phyloP scores from a whole-genome alignment of 2,888 invertebrate genomes.

The Drosophila mimica region DNA sequence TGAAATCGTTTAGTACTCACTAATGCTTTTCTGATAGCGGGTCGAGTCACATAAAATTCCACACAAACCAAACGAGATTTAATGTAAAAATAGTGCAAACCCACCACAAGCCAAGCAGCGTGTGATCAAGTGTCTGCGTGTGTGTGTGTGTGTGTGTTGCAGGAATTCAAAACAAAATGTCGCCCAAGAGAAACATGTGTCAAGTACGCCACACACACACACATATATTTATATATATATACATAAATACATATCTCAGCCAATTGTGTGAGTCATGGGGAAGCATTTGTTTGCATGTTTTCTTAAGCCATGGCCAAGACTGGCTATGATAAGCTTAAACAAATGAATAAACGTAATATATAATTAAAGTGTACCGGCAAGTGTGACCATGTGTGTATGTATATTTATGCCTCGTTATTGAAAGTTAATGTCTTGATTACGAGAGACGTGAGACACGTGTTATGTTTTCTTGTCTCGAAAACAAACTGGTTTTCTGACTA shows the following conservation, averaged over 20 bases:
- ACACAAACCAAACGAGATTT: slow-evolving; percentile 26
- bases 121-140: slow-evolving; percentile 1
- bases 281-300: background rate
- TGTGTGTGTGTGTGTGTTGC: background rate
- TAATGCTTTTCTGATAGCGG: slow-evolving; percentile 45
- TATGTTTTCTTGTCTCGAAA: background rate
- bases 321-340: background rate
- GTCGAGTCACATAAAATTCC: slow-evolving; percentile 7
- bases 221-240: background rate
- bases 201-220: slow-evolving; percentile 6
- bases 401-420: background rate
- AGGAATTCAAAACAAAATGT: slow-evolving; percentile 1
- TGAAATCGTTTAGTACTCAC: slow-evolving; percentile 40
- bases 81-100: slow-evolving; percentile 5
- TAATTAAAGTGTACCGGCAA: background rate
- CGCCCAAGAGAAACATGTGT: slow-evolving; percentile 6
- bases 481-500: background rate
- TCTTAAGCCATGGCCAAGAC: background rate
- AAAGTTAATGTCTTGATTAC: background rate
- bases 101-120: slow-evolving; percentile 6
- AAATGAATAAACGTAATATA: background rate
- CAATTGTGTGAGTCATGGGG: background rate
- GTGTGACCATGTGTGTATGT: background rate
- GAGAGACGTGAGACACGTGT: background rate
- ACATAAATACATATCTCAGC: background rate